phyloP scores from a whole-genome alignment of 2,797 vertebrate species.

The Amphiprion clarkii region DNA sequence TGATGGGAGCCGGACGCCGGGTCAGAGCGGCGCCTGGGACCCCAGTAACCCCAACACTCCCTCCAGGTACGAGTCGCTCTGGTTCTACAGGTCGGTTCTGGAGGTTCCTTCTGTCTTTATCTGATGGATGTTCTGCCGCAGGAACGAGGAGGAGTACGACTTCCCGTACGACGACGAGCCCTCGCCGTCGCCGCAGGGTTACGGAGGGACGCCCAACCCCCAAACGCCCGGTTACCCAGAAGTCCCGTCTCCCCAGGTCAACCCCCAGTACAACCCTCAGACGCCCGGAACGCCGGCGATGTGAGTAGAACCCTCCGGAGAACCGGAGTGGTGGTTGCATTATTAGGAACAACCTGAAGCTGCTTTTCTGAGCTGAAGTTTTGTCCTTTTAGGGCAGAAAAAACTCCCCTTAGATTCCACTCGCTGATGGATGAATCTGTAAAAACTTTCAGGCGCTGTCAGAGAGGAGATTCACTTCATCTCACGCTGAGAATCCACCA shows the following conservation, averaged over 20 bases:
- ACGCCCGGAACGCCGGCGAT: constrained; percentile 95
- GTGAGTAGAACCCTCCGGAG: constrained; percentile 81
- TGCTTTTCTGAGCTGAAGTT: too few relatives aligned
- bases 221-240: constrained; percentile 97
- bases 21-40: constrained; percentile 97
- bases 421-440: too few relatives aligned
- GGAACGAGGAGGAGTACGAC: constrained; percentile 94
- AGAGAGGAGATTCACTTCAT: too few relatives aligned
- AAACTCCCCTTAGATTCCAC: too few relatives aligned
- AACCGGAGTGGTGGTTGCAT: too few relatives aligned
- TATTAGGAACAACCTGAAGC: background rate
- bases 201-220: constrained; percentile 93
- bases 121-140: constrained; percentile 43
- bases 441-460: too few relatives aligned
- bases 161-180: constrained; percentile 95
- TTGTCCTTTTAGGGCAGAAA: too few relatives aligned
- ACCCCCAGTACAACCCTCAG: constrained; percentile 96
- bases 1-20: constrained; percentile 95
- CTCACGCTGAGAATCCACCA: too few relatives aligned
- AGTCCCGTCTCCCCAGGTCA: constrained; percentile 94
- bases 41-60: constrained; percentile 97
- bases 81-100: too few relatives aligned
- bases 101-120: background rate
- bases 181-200: constrained; percentile 94
- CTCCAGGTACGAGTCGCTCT: constrained; percentile 83